Base-by-base conservation (phyloP, 2,888 invertebrate species). In the Acanthosepion lycidas region DNA sequence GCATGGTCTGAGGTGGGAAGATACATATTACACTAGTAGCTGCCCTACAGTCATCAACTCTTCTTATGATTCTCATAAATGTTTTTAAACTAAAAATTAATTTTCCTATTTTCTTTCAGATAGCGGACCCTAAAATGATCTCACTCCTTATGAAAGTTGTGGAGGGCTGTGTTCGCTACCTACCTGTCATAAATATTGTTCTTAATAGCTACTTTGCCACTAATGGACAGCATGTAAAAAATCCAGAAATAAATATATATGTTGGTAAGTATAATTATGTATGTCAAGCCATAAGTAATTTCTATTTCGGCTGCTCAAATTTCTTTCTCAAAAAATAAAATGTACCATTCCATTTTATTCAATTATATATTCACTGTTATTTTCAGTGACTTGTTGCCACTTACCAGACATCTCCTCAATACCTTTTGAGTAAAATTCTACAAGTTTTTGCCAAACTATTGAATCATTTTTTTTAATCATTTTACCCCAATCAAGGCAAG, bases 221-320 rank as follows among this genome's bases (percentile, higher is more conserved):
- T 23, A n/a, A 8, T 18, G 78, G 78, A 15, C n/a, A 78, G 23
- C 78, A 78, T 78, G 78, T 78, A n/a, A 78, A n/a, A 78, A n/a
- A 78, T n/a, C 78, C n/a, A n/a, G 78, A 78, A 78, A 15, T 78
- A 78, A 78, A 78, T 78, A n/a, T n/a, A 78, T 78, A 78, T 78
- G 78, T 78, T n/a, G 78, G 78, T 78, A 15, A 78, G 78, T 78
- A 78, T 94, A 26, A 55, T n/a, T 33, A 55, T 94, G 48, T 94
- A 59, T 5, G 15, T 55, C 0, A 1, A 55, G 3, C 20, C 18
- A 55, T 18, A 18, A 55, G 18, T 26, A 23, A n/a, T 78, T 6
- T 5, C 8, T n/a, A 26, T 26, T 64, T 53, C 0, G 0, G 23
- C 59, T 42, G 42, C 42, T 42, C 42, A 2, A 42, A 1, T 42